Percentiles rank a stretch among this genome's conserved stretches.
These are phyloP conservation scores for Podabrus alpinus DNA, from an alignment of 2,888 invertebrate genomes.

Conservation along the genomic window DNA sequence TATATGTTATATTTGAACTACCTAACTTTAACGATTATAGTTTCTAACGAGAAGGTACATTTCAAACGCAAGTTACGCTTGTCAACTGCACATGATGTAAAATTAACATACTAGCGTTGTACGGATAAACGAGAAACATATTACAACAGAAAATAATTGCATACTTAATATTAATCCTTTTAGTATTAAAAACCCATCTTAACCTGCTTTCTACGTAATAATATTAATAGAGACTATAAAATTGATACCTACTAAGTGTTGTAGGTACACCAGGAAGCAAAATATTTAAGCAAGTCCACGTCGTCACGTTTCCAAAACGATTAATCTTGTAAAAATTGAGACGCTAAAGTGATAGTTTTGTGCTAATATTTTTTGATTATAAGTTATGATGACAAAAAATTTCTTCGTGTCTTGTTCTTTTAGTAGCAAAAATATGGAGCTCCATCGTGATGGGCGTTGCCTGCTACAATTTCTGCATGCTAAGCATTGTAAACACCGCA, in stretches of 20 bases:
- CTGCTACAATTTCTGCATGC: constrained; percentile 37
- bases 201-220: constrained; percentile 27
- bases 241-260: neutral
- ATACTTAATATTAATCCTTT: neutral
- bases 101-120: neutral
- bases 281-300: neutral
- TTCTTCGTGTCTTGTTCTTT: constrained; percentile 28
- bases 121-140: neutral
- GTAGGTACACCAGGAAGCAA: neutral
- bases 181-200: constrained; percentile 5
- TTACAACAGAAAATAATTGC: neutral
- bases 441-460: constrained; percentile 40
- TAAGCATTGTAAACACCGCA: constrained; percentile 32
- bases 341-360: constrained; percentile 20
- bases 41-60: neutral
- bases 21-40: too few relatives aligned
- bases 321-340: constrained; percentile 9
- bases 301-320: neutral
- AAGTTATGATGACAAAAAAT: constrained; percentile 21
- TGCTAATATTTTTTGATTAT: constrained; percentile 21
- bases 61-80: neutral
- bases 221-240: constrained; percentile 23
- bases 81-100: neutral
- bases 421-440: constrained; percentile 21
- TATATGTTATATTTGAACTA: too few relatives aligned